Percentiles rank a stretch among this genome's conserved stretches.
Evolutionary conservation across 2,797 vertebrate genomes (phyloP).

Genomic region (Helostoma temminkii): DNA sequence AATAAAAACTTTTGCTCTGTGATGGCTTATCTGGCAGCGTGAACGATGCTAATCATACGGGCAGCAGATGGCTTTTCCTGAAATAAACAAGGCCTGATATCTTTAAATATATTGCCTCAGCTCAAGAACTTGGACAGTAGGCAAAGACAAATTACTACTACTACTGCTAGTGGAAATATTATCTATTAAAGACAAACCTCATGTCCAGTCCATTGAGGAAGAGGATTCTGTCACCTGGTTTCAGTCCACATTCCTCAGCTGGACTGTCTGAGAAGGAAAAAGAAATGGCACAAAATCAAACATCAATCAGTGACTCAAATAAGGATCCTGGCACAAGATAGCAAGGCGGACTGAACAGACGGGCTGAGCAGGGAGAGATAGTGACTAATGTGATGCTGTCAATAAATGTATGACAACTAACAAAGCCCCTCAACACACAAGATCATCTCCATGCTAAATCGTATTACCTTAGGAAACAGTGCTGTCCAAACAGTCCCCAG

Average conservation of each 20-base stretch:
- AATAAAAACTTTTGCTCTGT: constrained; percentile 28
- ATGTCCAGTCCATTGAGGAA: constrained; percentile 99
- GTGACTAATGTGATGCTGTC: constrained; percentile 66
- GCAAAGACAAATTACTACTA: constrained; percentile 28
- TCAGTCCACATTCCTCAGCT: constrained; percentile 94
- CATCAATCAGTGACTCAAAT: constrained; percentile 28
- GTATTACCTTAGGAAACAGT: constrained; percentile 58
- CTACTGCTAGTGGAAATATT: neutral
- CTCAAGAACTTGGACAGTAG: constrained; percentile 18
- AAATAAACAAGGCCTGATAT: constrained; percentile 25
- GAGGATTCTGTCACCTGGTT: constrained; percentile 93
- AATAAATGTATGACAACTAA: constrained; percentile 51
- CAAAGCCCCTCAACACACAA: constrained; percentile 44
- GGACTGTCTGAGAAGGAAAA: constrained; percentile 89
- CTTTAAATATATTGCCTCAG: constrained; percentile 27
- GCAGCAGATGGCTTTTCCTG: constrained; percentile 46
- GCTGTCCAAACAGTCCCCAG: constrained; percentile 64
- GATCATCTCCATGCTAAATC: constrained; percentile 47
- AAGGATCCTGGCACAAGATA: constrained; percentile 27
- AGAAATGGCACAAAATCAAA: constrained; percentile 46
- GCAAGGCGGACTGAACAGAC: constrained; percentile 51
- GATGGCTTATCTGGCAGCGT: constrained; percentile 30
- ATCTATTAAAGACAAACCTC: constrained; percentile 86
- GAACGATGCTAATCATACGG: constrained; percentile 33
- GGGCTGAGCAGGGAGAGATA: constrained; percentile 21